Evolutionary conservation across 2,113 vertebrate genomes (phyloP), one percentile per base, ranked within the genome.

Genomic region (Pandion haliaetus): DNA sequence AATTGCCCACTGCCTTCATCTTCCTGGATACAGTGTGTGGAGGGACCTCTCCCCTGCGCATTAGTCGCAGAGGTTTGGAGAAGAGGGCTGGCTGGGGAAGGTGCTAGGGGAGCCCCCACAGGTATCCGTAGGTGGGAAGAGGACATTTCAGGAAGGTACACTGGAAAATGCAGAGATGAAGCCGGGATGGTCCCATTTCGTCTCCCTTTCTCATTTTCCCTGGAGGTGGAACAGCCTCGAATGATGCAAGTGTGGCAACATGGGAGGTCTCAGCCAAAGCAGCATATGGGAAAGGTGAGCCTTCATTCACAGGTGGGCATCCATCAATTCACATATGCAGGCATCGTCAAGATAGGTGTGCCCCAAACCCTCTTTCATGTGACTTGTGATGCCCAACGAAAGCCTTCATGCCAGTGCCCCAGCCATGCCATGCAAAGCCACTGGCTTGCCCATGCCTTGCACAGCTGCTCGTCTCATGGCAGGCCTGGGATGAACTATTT

Each of bases 381-480:
- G 40, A 38, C 17, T 49, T 44, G 40, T 66, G 57, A 71, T 28
- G 32, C 45, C 52, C 28, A 74, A 4, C 1, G 5, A 77, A 55
- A 66, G n/a, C 28, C 40, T 77, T 47, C 6, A 42, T 38, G 31
- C 44, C 69, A 38, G 44, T 14, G 34, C 14, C 23, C 29, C 31
- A 47, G 57, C 40, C 57, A 13, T 34, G 62, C 44, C 19, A 10
- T 5, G 20, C 38, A 42, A 50, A 42, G 52, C 38, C 20, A 5
- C 54, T 52, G 40, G 29, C 44, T 79, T 57, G 42, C 15, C 62
- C 44, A 5, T 36, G 38, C 42, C 14, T 58, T 59, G 32, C 3
- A 2, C 54, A 50, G 67, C 17, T 1, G 0, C 29, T 45, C 3
- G 0, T n/a, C 42, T 86, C 34, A 65, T 6, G 7, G 38, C 50